Base-by-base conservation (phyloP, 2,797 vertebrate species). In the Botia kubotai region DNA sequence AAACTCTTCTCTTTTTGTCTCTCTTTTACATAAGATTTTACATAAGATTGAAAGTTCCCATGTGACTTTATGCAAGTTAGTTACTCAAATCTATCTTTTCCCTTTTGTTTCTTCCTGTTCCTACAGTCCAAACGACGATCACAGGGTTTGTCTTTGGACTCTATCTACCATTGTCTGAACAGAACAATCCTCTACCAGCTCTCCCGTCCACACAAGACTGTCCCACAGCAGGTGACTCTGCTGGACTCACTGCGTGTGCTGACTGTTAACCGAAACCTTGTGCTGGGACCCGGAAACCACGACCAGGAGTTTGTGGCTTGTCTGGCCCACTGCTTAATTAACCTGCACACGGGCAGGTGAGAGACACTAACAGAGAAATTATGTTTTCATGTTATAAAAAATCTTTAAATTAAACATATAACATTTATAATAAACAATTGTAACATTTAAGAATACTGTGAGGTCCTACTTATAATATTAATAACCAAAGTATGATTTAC, bases 241-340 rank as follows among this genome's bases (percentile, higher is more conserved):
- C 93, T 99, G 13, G 98, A 99, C 80, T 96, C 97, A 0, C 91
- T 99, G 71, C 92, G 98, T 57, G 95, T 98, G 57, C 95, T 99
- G 72, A 99, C 98, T 0, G 96, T 98, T 62, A 98, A 99, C 92
- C 95, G 98, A 75, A 99, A 96, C 89, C 93, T 99, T 85, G 96
- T 99, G 90, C 91, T 99, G 33, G 97, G 98, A 1, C 97, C 98
- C 0, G 97, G 97, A 11, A 99, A 99, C 89, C 97, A 98, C 7
- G 98, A 99, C 92, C 98, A 97, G 84, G 98, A 99, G 84, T 99
- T 99, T 89, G 96, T 99, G 89, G 96, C 96, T 86, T 99, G 98
- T 50, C 91, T 99, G 74, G 97, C 97, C 78, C 97, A 99, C 91
- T 97, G 97, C 89, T 95, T 99, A 89, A 96, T 99, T 92, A 97